Evolutionary conservation across 1,140 invertebrate genomes (phyloP).

Genomic region (Eulimnadia texana): DNA sequence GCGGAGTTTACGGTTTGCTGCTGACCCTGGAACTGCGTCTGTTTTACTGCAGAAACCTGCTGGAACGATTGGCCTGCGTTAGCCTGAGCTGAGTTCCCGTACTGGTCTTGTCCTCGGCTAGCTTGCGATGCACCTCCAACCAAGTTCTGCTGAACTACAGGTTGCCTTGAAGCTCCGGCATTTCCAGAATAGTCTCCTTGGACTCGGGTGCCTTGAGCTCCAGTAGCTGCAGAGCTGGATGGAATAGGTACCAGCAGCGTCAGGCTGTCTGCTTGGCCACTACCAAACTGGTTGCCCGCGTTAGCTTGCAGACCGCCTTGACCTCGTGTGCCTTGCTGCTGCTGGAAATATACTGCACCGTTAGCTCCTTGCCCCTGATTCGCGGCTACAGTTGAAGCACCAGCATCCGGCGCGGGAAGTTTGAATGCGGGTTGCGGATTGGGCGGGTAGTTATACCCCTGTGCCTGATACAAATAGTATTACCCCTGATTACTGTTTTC

Average conservation of each 20-base stretch:
- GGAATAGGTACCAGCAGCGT: background rate
- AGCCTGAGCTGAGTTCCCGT: background rate
- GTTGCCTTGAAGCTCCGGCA: background rate
- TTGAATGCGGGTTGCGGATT: background rate
- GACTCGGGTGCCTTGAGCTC: background rate
- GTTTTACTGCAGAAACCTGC: background rate
- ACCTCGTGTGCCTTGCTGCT: background rate
- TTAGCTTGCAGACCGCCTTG: background rate
- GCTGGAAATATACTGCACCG: too few species aligned
- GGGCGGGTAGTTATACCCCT: conserved; percentile 3
- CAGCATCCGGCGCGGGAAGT: background rate
- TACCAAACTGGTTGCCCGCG: background rate
- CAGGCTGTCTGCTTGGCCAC: background rate
- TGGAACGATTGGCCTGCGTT: background rate
- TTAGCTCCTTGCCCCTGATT: background rate
- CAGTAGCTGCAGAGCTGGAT: background rate
- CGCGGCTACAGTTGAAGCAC: background rate
- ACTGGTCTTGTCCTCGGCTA: background rate
- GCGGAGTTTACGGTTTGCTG: too few species aligned
- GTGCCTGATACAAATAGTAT: background rate
- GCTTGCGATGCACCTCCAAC: background rate
- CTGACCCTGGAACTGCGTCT: too few species aligned
- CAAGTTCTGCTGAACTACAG: background rate
- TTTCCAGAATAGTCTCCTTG: background rate
- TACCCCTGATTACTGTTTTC: background rate